phyloP scores from a whole-genome alignment of 2,888 invertebrate species.

The Eustalomyia histrio region DNA sequence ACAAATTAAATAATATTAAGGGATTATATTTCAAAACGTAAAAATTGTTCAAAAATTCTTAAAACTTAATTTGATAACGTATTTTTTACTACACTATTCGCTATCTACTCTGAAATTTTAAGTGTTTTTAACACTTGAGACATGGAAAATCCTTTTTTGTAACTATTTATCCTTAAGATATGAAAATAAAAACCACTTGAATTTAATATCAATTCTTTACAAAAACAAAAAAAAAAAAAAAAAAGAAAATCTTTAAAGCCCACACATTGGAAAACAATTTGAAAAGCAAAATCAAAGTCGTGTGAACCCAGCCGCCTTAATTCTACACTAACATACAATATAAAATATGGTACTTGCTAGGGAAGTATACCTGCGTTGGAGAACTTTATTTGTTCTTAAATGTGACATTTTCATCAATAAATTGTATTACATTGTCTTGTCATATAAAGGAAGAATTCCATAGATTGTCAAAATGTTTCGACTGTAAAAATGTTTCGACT shows the following conservation, averaged over 20 bases:
- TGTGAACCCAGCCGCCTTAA: conserved; percentile 2
- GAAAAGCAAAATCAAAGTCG: conserved; percentile 29
- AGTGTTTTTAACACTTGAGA: conserved; percentile 39
- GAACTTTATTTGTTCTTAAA: too few relatives aligned
- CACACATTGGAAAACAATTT: conserved; percentile 18
- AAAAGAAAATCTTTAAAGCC: too few relatives aligned
- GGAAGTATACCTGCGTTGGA: background rate
- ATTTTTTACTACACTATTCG: conserved; percentile 7
- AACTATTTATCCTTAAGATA: conserved; percentile 20
- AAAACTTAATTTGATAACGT: conserved; percentile 25
- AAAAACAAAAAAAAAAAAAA: conserved; percentile 1
- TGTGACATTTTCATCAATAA: too few relatives aligned
- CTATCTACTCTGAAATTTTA: background rate
- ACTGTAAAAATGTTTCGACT: too few relatives aligned
- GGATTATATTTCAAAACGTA: conserved; percentile 44
- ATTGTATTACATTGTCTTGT: too few relatives aligned
- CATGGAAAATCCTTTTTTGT: conserved; percentile 17
- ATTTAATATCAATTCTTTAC: conserved; percentile 7
- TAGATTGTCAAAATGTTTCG: too few relatives aligned
- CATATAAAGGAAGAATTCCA: too few relatives aligned
- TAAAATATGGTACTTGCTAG: background rate
- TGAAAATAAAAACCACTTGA: conserved; percentile 24
- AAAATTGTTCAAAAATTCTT: conserved; percentile 3
- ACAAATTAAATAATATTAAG: conserved; percentile 44
- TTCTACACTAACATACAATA: background rate